phyloP scores from a whole-genome alignment of 2,888 invertebrate species.

The Cyaniris semiargus region DNA sequence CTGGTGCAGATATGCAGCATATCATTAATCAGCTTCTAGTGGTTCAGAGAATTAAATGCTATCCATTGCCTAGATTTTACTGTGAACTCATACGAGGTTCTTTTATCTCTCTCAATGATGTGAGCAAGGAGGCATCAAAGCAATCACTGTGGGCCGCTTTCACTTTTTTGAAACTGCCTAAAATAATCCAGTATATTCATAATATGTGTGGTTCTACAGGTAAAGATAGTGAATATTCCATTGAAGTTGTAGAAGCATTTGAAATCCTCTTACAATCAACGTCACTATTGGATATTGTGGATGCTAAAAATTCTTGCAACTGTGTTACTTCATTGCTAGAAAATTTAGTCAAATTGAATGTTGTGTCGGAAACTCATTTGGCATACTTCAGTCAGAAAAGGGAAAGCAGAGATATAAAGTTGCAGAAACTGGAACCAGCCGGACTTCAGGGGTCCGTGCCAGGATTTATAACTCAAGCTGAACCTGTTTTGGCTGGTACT shows the following conservation, averaged over 20 bases:
- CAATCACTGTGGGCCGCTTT: conserved; percentile 97
- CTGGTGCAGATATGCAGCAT: conserved; percentile 89
- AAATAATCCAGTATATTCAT: conserved; percentile 86
- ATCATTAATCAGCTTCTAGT: conserved; percentile 91
- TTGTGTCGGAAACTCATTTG: conserved; percentile 89
- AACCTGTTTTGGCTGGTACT: conserved; percentile 93
- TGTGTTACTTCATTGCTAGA: conserved; percentile 91
- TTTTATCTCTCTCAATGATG: conserved; percentile 93
- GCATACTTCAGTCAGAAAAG: conserved; percentile 83
- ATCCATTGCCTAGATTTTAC: conserved; percentile 89
- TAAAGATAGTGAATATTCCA: conserved; percentile 84
- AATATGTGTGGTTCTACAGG: conserved; percentile 77
- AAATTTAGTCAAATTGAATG: conserved; percentile 88
- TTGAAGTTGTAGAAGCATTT: conserved; percentile 90
- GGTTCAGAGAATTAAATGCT: conserved; percentile 91
- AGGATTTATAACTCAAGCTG: conserved; percentile 90
- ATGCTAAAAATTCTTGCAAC: conserved; percentile 93
- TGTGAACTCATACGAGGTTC: conserved; percentile 94
- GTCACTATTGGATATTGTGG: conserved; percentile 92
- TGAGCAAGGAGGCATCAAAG: conserved; percentile 87
- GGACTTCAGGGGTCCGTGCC: conserved; percentile 87
- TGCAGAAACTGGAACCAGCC: conserved; percentile 85
- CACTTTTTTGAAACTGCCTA: conserved; percentile 94
- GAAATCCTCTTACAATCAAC: conserved; percentile 91
- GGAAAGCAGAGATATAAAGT: conserved; percentile 81